Base-by-base conservation (phyloP, 2,797 vertebrate genomes). In the Esox masquinongy region DNA sequence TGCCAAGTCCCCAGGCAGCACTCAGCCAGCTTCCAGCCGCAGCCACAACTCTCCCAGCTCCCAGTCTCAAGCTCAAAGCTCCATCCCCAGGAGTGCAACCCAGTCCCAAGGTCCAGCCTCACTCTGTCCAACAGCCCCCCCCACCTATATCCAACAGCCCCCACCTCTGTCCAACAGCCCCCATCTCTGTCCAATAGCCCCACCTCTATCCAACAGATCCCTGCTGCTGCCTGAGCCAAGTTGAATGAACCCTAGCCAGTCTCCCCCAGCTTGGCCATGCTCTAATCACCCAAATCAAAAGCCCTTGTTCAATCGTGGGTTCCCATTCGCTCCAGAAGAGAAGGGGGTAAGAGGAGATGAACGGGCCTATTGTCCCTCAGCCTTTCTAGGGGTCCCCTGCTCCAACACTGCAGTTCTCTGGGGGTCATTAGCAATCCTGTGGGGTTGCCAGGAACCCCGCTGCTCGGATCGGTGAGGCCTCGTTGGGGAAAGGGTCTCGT, bases 221-320 rank as follows among this genome's bases (percentile, higher is more conserved):
- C 29, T 31, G 39, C 39, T 43, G 39, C 39, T 43, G 39, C 9
- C 39, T 43, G 5, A 43, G 39, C 39, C 39, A 43, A 43, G 39
- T 43, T 43, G 39, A 43, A 43, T 43, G 5, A 43, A 43, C 39
- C 39, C 39, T 43, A 43, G 39, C 9, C 73, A 73, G 29, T 3
- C 77, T 82, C 80, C 79, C 69, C 80, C 69, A 59, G 70, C 53
- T 77, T 73, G 79, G 77, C 86, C 82, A 84, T 82, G 77, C 78
- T 72, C 84, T 92, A 94, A 92, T 92, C 85, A 92, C 81, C 87
- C 84, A 78, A 87, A 87, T 88, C 80, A 87, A 90, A 86, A 81
- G 75, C 76, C 85, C 82, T 89, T 80, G 88, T 88, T 92, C 68
- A 24, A 77, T 80, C 70, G 56, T 75, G 17, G 85, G 85, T 84